Evolutionary conservation across 2,888 invertebrate species (phyloP), one percentile per base, ranked within the genome.

Genomic region (Acheta domesticus): DNA sequence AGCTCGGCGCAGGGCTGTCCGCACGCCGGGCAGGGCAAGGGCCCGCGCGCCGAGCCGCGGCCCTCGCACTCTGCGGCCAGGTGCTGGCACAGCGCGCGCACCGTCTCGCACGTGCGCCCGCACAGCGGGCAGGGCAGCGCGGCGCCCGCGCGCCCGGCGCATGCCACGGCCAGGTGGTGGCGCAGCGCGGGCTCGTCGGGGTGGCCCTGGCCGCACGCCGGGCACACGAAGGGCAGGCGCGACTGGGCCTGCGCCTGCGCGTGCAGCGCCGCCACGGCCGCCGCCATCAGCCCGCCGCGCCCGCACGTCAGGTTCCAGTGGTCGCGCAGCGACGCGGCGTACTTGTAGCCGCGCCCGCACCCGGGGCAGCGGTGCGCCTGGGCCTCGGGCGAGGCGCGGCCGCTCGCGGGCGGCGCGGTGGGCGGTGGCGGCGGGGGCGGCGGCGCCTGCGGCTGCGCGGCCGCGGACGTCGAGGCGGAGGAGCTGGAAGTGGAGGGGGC

Each of bases 281-380:
- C 62, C 14, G 62, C 62, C 62, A n/a, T n/a, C 62, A 62, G 16
- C 16, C 62, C 62, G 16, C 62, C 62, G 62, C 62, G 62, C 62
- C 79, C 79, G 74, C 79, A 79, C 74, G 48, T 75, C 16, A 48
- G 48, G 19, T 75, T 23, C 23, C 74, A 76, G 74, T 79, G 76
- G n/a, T 74, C 48, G 21, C 48, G 48, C 20, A 79, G 48, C 4
- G 75, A 49, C 4, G 36, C 16, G 36, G 74, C 74, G 23, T 75
- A 49, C 74, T 75, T 75, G 76, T 79, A 79, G n/a, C 36, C 49
- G 48, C 50, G 74, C 19, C 74, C 75, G 75, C 79, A 79, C 23
- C 48, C 74, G 14, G 74, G 48, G 74, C 79, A 79, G 14, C 21
- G 21, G 16, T 62, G 62, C n/a, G 62, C 4, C 62, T 19, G 62